Evolutionary conservation across 2,797 vertebrate species (phyloP), one percentile per base, ranked within the genome.

Genomic region (Hippoglossus hippoglossus): DNA sequence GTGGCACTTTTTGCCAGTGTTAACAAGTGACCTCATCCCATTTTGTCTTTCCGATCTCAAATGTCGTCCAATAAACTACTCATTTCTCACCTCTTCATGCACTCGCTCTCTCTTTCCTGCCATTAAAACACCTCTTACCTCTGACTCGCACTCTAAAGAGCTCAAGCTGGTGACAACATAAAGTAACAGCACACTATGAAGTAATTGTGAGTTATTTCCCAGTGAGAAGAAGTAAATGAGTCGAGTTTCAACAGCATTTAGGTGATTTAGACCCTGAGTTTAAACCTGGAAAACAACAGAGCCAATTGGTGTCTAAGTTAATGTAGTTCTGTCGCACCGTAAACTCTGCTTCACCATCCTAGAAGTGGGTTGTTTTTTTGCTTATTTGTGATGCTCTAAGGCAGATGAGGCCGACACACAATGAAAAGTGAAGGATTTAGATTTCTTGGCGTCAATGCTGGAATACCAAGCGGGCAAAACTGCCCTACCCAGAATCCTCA

Each of bases 11-110:
- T 63, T 86, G 85, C 88, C 89, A 92, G 89, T 79, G 79, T 73
- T 85, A 91, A 91, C 82, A 91, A 79, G 85, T 93, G 89, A 93
- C 82, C 81, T 91, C 89, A 92, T 87, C 66, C 57, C 57, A 67
- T 86, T 77, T 77, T 80, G 71, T 81, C 58, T 85, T 91, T 90
- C 89, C 80, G 58, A 83, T 82, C 67, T 76, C 58, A 84, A 80
- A 88, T 80, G 79, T 75, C 82, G 55, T 86, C 89, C 84, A 90
- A 75, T 84, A 66, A 87, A 80, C 65, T 68, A 73, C 31, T 77
- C 71, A 80, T 75, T 89, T 85, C 78, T 91, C 82, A 90, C 82
- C 87, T 88, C 83, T 76, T 82, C 52, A 64, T 84, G 69, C 81
- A 79, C 86, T 79, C 89, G 39, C 68, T 67, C 71, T 56, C n/a